Conservation (phyloP, 1,140 invertebrate species). For the Apolygus lucorum region DNA sequence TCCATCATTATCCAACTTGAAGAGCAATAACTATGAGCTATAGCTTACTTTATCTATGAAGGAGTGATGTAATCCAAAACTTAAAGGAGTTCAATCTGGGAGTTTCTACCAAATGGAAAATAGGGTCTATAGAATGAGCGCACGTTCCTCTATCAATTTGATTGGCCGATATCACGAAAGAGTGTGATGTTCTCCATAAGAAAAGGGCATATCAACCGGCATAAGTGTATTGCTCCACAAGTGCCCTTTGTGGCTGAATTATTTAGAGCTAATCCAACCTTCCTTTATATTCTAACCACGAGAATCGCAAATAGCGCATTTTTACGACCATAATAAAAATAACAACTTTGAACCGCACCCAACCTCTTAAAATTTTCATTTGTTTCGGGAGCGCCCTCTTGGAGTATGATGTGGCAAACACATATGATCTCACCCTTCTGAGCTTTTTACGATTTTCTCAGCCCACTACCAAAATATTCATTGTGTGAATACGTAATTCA, state of each 20-base stretch:
- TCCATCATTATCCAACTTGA: too few species aligned
- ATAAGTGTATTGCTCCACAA: conserved; percentile 16
- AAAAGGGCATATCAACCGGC: not conserved
- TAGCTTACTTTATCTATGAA: too few species aligned
- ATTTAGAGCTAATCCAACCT: conserved; percentile 12
- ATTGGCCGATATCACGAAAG: not conserved
- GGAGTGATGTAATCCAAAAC: too few species aligned
- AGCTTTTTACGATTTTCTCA: not conserved
- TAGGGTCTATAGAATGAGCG: too few species aligned
- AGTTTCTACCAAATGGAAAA: too few species aligned
- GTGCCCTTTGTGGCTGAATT: conserved; percentile 8
- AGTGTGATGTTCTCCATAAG: not conserved
- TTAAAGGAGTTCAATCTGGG: too few species aligned
- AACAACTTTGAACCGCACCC: conserved; percentile 6
- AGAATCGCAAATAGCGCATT: conserved; percentile 9
- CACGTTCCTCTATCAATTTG: not conserved
- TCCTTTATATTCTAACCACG: conserved; percentile 5
- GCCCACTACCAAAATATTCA: not conserved
- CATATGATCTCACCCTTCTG: not conserved
- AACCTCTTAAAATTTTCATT: conserved; percentile 6
- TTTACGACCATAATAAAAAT: conserved; percentile 9
- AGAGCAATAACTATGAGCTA: too few species aligned
- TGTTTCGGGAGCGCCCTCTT: not conserved
- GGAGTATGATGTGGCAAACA: not conserved
- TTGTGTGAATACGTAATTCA: not conserved